These are phyloP conservation scores for Toxotes chatareus DNA, from an alignment of 2,113 vertebrate species.

Conservation along the genomic window DNA sequence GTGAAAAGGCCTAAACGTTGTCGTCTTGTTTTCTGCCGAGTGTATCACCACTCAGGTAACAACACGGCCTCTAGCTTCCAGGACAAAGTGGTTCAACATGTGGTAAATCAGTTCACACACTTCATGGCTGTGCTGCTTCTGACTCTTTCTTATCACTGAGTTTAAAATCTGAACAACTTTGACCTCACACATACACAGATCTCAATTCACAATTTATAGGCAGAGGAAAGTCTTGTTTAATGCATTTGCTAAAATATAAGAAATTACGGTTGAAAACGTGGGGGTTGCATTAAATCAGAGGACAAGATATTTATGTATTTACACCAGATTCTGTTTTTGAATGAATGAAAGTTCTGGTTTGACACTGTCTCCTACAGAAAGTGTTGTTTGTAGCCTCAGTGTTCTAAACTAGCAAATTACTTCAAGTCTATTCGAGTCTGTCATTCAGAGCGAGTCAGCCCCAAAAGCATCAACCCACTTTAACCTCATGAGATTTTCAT, in stretches of 20 bases:
- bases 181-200: not conserved
- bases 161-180: not conserved
- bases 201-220: too few species aligned
- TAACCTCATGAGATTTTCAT: too few species aligned
- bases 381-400: not conserved
- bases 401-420: too few species aligned
- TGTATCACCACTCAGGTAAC: not conserved
- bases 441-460: too few species aligned
- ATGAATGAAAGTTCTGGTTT: not conserved
- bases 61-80: not conserved
- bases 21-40: not conserved
- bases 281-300: not conserved
- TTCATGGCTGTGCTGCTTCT: not conserved
- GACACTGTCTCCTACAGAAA: not conserved
- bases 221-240: too few species aligned
- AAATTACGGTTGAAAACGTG: too few species aligned
- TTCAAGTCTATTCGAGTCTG: too few species aligned
- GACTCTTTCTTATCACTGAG: too few species aligned
- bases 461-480: too few species aligned
- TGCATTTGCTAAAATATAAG: too few species aligned
- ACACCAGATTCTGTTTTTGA: not conserved
- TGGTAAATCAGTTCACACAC: not conserved
- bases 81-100: not conserved
- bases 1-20: not conserved
- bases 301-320: too few species aligned